Percentiles rank a stretch among this genome's conserved stretches.
Conservation (phyloP, 2,113 vertebrate species). For the Cheilinus undulatus region DNA sequence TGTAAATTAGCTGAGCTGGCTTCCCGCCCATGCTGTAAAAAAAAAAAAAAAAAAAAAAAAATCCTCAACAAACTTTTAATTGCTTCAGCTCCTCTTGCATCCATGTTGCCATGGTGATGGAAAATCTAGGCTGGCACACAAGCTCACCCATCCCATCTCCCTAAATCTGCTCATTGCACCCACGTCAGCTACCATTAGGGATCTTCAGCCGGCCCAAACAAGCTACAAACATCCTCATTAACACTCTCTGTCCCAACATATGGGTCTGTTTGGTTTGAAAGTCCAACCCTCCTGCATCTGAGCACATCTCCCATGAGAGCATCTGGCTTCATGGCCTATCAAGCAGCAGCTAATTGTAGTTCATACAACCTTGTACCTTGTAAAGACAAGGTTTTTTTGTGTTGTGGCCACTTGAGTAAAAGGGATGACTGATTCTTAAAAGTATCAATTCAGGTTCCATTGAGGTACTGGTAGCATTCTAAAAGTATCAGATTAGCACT, state of each 20-base stretch:
- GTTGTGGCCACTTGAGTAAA: slow-evolving; percentile 18
- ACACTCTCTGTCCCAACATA: slow-evolving; percentile 42
- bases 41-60: slow-evolving; percentile 22
- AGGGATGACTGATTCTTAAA: slow-evolving; percentile 13
- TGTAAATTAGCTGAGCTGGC: slow-evolving; percentile 56
- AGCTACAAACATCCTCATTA: slow-evolving; percentile 54
- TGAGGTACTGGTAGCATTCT: no score
- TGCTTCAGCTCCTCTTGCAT: slow-evolving; percentile 45
- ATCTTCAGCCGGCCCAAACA: slow-evolving; percentile 54
- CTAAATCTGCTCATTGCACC: background rate
- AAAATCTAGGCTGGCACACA: slow-evolving; percentile 4
- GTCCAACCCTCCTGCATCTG: slow-evolving; percentile 39
- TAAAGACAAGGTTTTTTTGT: slow-evolving; percentile 31
- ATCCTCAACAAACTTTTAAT: slow-evolving; percentile 70
- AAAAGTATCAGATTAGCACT: no score
- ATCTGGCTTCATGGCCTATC: slow-evolving; percentile 41
- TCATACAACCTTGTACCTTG: slow-evolving; percentile 18
- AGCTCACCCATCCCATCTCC: slow-evolving; percentile 7
- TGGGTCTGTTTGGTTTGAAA: slow-evolving; percentile 30
- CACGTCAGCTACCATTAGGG: slow-evolving; percentile 17
- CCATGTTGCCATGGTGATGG: slow-evolving; percentile 56
- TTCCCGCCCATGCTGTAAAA: slow-evolving; percentile 27
- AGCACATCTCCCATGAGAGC: slow-evolving; percentile 31
- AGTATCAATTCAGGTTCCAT: no score
- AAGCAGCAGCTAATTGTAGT: slow-evolving; percentile 52